Evolutionary conservation across 1,140 invertebrate species (phyloP).

Genomic region (Bombus impatiens): DNA sequence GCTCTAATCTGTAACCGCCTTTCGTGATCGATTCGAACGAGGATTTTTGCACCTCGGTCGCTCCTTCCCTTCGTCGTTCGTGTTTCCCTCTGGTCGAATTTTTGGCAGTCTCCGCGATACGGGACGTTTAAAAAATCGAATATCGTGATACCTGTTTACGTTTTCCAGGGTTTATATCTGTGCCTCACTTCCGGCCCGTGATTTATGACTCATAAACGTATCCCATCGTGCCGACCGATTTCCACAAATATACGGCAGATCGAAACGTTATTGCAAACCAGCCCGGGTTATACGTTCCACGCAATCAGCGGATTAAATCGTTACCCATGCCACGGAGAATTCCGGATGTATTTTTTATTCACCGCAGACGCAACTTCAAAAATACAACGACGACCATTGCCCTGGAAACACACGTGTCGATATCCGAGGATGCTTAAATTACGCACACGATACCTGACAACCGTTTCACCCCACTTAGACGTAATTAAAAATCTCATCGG

Average conservation of each 20-base stretch:
- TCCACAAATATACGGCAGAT: constrained; percentile 49
- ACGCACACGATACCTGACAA: background rate
- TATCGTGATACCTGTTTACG: constrained; percentile 43
- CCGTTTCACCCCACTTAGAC: background rate
- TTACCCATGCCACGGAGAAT: constrained; percentile 28
- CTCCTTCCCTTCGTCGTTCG: no score
- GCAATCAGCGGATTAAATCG: constrained; percentile 55
- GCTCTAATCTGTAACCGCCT: no score
- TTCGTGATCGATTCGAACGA: no score
- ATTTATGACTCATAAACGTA: constrained; percentile 53
- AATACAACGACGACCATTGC: background rate
- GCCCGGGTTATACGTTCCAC: constrained; percentile 33
- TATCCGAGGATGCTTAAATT: background rate
- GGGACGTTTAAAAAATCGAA: constrained; percentile 34
- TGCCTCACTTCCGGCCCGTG: background rate
- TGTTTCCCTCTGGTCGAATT: background rate
- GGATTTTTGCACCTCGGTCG: no score
- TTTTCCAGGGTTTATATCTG: constrained; percentile 40
- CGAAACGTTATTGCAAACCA: constrained; percentile 39
- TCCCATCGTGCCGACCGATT: constrained; percentile 45
- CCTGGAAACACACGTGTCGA: background rate
- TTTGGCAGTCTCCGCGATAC: constrained; percentile 1
- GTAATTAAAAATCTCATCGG: constrained; percentile 8
- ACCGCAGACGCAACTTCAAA: constrained; percentile 24
- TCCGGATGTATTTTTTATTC: constrained; percentile 45